Evolutionary conservation across 2,888 invertebrate genomes (phyloP).

Genomic region (Drosophila percnosoma): DNA sequence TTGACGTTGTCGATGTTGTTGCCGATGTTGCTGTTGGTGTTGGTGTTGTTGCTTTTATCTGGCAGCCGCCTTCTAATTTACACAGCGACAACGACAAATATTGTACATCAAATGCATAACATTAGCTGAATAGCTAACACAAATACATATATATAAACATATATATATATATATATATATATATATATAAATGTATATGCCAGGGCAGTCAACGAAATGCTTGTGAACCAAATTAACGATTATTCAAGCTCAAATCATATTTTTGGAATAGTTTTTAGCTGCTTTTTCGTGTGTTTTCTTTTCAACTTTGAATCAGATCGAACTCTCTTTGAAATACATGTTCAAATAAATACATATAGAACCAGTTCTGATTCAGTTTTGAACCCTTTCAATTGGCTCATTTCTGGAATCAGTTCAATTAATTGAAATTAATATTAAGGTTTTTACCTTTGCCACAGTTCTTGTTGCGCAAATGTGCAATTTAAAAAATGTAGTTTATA

Average conservation of each 20-base stretch:
- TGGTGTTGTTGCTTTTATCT: slow-evolving; percentile 58
- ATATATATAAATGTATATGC: not conserved
- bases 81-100: slow-evolving; percentile 43
- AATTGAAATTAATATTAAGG: not conserved
- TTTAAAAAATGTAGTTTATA: not conserved
- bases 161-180: not conserved
- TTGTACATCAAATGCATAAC: slow-evolving; percentile 72
- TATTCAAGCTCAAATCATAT: not conserved
- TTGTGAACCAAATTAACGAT: not conserved
- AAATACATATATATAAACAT: not conserved
- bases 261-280: not conserved
- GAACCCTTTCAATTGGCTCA: accelerated
- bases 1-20: slow-evolving; percentile 31
- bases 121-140: slow-evolving; percentile 47
- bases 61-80: slow-evolving; percentile 74
- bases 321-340: not conserved
- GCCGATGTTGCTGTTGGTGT: slow-evolving; percentile 33
- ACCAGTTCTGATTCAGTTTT: not conserved
- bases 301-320: not conserved
- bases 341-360: not conserved
- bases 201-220: no score
- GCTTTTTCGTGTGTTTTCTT: accelerated
- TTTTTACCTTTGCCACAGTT: not conserved
- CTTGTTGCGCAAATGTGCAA: not conserved
- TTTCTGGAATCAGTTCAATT: not conserved